Percentiles rank a stretch among this genome's conserved stretches.
These are phyloP conservation scores for Drosophila helvetica DNA, from an alignment of 2,888 invertebrate species.

Conservation along the genomic window DNA sequence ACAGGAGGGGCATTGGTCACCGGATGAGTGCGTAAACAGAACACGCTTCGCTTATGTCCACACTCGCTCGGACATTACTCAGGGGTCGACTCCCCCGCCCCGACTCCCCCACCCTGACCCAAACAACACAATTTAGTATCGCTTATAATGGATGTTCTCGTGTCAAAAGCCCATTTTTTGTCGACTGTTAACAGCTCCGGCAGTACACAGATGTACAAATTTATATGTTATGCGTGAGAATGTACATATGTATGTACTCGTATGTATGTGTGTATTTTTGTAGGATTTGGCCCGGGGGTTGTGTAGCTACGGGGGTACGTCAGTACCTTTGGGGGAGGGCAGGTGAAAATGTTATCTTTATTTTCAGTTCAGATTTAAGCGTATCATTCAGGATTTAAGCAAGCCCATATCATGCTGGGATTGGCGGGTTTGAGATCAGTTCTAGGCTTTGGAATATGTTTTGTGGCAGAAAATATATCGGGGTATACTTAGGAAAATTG, in stretches of 20 bases:
- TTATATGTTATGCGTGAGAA: constrained; percentile 19
- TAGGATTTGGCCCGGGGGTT: neutral
- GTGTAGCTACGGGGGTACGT: neutral
- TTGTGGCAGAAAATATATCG: neutral
- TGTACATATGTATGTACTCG: constrained; percentile 14
- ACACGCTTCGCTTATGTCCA: constrained; percentile 21
- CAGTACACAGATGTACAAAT: constrained; percentile 29
- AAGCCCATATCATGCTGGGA: neutral
- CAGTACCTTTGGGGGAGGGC: constrained; percentile 6
- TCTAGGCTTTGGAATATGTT: too few relatives aligned
- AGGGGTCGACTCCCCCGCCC: neutral
- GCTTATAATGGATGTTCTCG: constrained; percentile 77
- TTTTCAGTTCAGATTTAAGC: constrained; percentile 29
- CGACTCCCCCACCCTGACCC: neutral
- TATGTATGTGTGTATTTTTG: constrained; percentile 3
- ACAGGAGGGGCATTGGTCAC: constrained; percentile 6
- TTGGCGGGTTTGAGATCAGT: neutral
- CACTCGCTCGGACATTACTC: constrained; percentile 8
- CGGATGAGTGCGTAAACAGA: constrained; percentile 22
- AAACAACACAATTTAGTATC: constrained; percentile 81
- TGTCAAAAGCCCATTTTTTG: constrained; percentile 80
- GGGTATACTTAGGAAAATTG: too few relatives aligned
- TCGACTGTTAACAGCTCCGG: constrained; percentile 54
- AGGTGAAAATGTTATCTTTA: constrained; percentile 47
- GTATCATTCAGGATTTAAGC: neutral